Evolutionary conservation across 2,113 vertebrate species (phyloP), one percentile per base, ranked within the genome.

Genomic region (Callaeas wilsoni): DNA sequence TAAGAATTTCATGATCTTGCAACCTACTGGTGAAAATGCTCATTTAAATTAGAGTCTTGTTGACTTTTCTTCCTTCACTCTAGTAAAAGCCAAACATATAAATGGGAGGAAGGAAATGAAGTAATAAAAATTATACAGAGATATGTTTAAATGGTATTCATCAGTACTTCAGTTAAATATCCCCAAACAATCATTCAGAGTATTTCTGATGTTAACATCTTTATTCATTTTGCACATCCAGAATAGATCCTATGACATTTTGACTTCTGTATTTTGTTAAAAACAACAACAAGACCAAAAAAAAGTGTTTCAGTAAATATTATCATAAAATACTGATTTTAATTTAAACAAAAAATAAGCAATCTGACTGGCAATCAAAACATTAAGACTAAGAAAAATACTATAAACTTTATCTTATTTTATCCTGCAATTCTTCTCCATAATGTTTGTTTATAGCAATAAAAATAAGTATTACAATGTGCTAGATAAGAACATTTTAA

Each of bases 401-500:
- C 14, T 53, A 10, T 60, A 87, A 89, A 50, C 10, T 32, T 63
- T 21, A 64, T 65, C 47, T 84, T 55, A 57, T 49, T 92, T 86
- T 60, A 92, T 69, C 49, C 65, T 62, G 25, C 23, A 89, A 64
- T 87, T 90, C 49, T 94, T 89, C 50, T 47, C 74, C 60, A 50
- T 53, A 44, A 76, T 46, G 42, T 75, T 89, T 81, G 52, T 62
- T 94, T 89, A 89, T 27, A 88, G 59, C 32, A 89, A 75, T 59
- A 84, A 93, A 92, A 94, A 30, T 74, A 82, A 64, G 22, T 56
- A 86, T 32, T 63, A 69, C 16, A 47, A 67, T 56, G 47, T 84
- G 87, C 85, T 82, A 64, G 84, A 92, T 65, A 89, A 91, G 65
- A 95, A 76, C 19, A 46, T 87, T 89, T 73, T 65, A 87, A 46